Evolutionary conservation across 1,140 invertebrate species (phyloP).

Genomic region (Anthonomus grandis): DNA sequence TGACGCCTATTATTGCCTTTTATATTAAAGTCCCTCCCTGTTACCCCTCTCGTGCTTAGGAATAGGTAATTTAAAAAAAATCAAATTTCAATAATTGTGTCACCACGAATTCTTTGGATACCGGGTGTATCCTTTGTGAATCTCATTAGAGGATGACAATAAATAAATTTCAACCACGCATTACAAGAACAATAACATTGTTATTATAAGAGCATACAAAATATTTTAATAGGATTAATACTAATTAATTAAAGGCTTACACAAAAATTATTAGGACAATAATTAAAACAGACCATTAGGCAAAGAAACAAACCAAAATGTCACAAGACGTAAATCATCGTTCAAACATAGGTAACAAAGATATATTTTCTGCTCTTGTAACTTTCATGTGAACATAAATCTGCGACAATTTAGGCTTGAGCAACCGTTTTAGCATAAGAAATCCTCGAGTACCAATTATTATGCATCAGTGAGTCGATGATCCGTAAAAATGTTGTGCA

Average conservation of each 20-base stretch:
- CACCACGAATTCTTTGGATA: slow-evolving; percentile 1
- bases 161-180: neutral
- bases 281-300: neutral
- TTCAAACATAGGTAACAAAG: no score
- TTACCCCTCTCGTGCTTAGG: neutral
- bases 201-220: neutral
- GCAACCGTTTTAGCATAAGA: no score
- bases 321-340: no score
- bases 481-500: no score
- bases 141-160: neutral
- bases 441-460: no score
- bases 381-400: no score
- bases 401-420: no score
- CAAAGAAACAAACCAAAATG: neutral
- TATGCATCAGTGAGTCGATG: no score
- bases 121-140: neutral
- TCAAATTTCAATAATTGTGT: slow-evolving; percentile 9
- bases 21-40: slow-evolving; percentile 13
- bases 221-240: neutral
- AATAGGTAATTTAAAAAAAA: slow-evolving; percentile 1
- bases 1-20: slow-evolving; percentile 9
- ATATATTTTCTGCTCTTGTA: no score
- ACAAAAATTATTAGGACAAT: neutral
- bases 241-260: neutral
- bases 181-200: neutral